Percentiles rank a stretch among this genome's conserved stretches.
Conservation (phyloP, 2,113 vertebrate species). For the Thunnus thynnus region DNA sequence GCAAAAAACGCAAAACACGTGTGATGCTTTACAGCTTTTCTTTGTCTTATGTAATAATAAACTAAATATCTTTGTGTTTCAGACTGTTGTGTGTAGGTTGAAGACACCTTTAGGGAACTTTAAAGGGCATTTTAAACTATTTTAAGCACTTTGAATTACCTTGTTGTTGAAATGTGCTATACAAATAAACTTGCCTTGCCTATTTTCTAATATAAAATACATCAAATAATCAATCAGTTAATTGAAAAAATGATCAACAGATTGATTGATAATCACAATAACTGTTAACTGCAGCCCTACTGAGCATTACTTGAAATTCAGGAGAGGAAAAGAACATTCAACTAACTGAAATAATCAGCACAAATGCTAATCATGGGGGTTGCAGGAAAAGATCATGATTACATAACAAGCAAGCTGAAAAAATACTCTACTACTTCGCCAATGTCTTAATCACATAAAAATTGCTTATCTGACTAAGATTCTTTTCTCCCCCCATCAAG, state of each 20-base stretch:
- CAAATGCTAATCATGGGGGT: neutral
- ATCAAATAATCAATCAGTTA: neutral
- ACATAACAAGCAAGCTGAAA: constrained; percentile 20
- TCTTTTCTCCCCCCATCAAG: neutral
- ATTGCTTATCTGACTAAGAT: constrained; percentile 36
- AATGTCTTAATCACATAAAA: constrained; percentile 41
- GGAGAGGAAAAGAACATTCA: neutral
- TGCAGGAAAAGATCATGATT: constrained; percentile 20
- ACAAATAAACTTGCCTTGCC: no score
- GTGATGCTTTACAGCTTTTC: no score
- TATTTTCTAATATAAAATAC: no score
- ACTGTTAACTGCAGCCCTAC: neutral
- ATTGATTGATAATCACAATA: neutral
- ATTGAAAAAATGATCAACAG: neutral
- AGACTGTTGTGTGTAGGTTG: no score
- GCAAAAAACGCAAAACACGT: no score
- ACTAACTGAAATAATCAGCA: neutral
- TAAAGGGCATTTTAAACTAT: no score
- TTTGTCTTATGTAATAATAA: no score
- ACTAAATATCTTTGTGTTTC: no score
- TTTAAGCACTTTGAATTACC: no score
- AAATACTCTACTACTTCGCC: neutral
- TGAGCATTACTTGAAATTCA: no score
- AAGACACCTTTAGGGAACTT: no score
- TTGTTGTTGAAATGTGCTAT: no score